Evolutionary conservation across 1,140 invertebrate species (phyloP).

Genomic region (Pantala flavescens): DNA sequence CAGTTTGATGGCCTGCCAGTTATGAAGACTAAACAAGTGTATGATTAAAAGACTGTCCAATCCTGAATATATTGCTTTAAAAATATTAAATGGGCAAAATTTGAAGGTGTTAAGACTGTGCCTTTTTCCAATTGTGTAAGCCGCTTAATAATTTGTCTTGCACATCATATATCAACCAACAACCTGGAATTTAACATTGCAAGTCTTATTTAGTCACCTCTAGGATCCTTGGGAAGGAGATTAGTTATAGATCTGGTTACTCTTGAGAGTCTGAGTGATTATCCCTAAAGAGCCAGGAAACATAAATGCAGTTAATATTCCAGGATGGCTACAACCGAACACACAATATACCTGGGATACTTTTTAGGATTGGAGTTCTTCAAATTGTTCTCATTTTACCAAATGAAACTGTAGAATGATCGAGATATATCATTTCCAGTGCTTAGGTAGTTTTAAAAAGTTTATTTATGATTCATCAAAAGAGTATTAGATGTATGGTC

Average conservation of each 20-base stretch:
- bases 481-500: not conserved
- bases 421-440: not conserved
- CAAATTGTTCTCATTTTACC: not conserved
- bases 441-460: not conserved
- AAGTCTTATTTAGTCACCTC: not conserved
- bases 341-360: not conserved
- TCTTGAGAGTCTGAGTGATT: not conserved
- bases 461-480: not conserved
- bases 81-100: not conserved
- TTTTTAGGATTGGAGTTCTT: not conserved
- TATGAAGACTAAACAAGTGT: not conserved
- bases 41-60: not conserved
- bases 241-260: not conserved
- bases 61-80: not conserved
- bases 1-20: not conserved
- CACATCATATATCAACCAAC: not conserved
- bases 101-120: not conserved
- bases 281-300: not conserved
- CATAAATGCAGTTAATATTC: not conserved
- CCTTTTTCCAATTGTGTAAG: slow-evolving; percentile 1
- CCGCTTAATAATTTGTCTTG: slow-evolving; percentile 9
- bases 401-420: slow-evolving; percentile 1
- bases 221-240: not conserved
- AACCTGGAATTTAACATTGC: not conserved
- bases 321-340: not conserved